phyloP scores from a whole-genome alignment of 2,888 invertebrate genomes.

The Litoditis marina region DNA sequence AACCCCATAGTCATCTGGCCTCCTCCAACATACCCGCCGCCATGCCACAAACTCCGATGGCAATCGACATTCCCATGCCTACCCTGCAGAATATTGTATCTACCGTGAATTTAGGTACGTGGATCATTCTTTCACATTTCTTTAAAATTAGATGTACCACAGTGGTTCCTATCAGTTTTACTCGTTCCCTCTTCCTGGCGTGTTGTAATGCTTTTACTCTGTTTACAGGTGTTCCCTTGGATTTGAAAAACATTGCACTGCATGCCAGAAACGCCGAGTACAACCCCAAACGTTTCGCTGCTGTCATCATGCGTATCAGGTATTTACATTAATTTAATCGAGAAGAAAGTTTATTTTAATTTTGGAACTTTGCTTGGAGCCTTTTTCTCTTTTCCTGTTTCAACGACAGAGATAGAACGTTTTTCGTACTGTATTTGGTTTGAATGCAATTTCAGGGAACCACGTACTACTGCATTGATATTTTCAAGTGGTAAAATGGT shows the following conservation, averaged over 20 bases:
- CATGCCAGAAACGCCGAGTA: conserved; percentile 98
- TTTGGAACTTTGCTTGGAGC: too few species aligned
- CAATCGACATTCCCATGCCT: conserved; percentile 58
- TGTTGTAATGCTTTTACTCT: too few species aligned
- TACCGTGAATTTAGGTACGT: conserved; percentile 80
- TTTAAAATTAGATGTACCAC: too few species aligned
- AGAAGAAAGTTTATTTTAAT: too few species aligned
- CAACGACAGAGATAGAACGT: too few species aligned
- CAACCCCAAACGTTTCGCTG: conserved; percentile 97
- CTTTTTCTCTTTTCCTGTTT: neutral
- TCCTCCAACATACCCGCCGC: conserved; percentile 26
- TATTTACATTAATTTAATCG: conserved; percentile 71
- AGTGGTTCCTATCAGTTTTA: too few species aligned
- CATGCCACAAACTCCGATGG: conserved; percentile 49
- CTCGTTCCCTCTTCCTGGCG: too few species aligned
- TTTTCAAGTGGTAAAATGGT: conserved; percentile 85
- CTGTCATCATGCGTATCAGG: conserved; percentile 85
- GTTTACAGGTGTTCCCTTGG: conserved; percentile 77
- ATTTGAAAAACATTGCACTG: conserved; percentile 91
- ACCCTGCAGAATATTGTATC: conserved; percentile 81
- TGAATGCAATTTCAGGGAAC: conserved; percentile 74
- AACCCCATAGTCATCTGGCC: conserved; percentile 12
- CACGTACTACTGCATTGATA: conserved; percentile 77
- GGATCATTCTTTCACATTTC: neutral
- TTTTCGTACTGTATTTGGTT: too few species aligned